phyloP scores from a whole-genome alignment of 1,140 invertebrate species.

The Drosophila takahashii region DNA sequence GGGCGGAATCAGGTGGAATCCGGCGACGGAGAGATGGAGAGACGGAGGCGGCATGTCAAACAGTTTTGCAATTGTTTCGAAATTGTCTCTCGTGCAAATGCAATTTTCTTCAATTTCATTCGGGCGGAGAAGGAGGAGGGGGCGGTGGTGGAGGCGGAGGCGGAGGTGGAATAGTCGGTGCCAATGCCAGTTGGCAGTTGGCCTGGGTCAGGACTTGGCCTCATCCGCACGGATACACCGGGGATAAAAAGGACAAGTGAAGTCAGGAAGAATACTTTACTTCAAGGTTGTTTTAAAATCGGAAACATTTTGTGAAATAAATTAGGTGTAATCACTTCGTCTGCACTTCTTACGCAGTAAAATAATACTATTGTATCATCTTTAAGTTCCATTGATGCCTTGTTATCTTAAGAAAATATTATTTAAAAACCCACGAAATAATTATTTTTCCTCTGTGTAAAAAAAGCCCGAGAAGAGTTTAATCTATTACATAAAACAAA shows the following conservation, averaged over 20 bases:
- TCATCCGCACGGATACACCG: constrained; percentile 35
- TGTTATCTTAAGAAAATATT: too few species aligned
- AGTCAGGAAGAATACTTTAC: background rate
- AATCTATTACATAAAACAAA: constrained; percentile 76
- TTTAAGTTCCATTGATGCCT: too few species aligned
- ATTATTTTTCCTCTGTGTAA: background rate
- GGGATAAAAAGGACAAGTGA: background rate
- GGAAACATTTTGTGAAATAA: background rate
- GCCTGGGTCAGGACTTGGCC: constrained; percentile 33
- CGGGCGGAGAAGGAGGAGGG: constrained; percentile 66
- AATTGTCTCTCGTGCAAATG: constrained; percentile 84
- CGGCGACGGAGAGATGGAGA: background rate
- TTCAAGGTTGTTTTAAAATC: background rate
- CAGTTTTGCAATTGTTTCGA: constrained; percentile 83
- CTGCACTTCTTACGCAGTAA: background rate
- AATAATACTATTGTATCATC: too few species aligned
- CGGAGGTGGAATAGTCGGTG: constrained; percentile 48
- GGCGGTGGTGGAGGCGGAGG: constrained; percentile 53
- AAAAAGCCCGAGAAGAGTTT: constrained; percentile 61
- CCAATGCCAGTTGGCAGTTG: constrained; percentile 68
- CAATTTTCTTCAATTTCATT: constrained; percentile 84
- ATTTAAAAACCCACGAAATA: background rate
- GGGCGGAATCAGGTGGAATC: constrained; percentile 17
- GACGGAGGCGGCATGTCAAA: constrained; percentile 74
- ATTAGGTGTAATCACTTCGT: background rate